phyloP scores from a whole-genome alignment of 92 coral and sea anemone genomes.

The Nematostella vectensis region DNA sequence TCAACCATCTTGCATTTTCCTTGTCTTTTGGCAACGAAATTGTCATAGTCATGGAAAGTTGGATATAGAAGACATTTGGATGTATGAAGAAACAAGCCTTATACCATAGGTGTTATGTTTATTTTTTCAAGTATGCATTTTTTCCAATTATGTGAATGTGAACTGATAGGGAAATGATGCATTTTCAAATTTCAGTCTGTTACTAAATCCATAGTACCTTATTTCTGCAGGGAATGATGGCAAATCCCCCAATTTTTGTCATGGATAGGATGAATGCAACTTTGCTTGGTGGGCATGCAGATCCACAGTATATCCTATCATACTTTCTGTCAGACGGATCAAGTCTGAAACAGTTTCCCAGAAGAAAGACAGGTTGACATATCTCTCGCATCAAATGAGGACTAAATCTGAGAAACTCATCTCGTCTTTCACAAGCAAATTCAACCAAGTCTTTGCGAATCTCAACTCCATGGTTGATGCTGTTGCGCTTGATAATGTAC shows the following conservation, averaged over 20 bases:
- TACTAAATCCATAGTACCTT: too few species aligned
- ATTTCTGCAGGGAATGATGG: conserved; percentile 78
- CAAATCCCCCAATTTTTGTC: conserved; percentile 83
- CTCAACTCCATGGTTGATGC: conserved; percentile 87
- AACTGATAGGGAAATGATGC: too few species aligned
- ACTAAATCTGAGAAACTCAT: conserved; percentile 68
- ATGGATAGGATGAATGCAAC: conserved; percentile 59
- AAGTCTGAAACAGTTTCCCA: conserved; percentile 92
- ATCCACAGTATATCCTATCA: conserved; percentile 91
- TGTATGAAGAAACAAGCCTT: too few species aligned
- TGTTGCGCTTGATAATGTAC: conserved; percentile 52
- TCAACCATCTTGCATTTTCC: too few species aligned
- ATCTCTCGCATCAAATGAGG: conserved; percentile 66
- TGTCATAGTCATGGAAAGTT: too few species aligned
- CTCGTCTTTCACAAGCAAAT: conserved; percentile 72
- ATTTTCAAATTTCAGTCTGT: too few species aligned
- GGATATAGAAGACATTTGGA: too few species aligned
- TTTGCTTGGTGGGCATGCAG: conserved; percentile 75
- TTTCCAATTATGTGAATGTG: too few species aligned
- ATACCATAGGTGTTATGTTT: too few species aligned
- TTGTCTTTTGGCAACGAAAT: too few species aligned
- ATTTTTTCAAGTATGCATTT: too few species aligned
- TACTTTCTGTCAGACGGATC: conserved; percentile 70
- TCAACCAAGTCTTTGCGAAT: conserved; percentile 73
- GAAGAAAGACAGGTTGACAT: conserved; percentile 71